Percentiles rank a stretch among this genome's conserved stretches.
phyloP scores from a whole-genome alignment of 1,140 invertebrate species.

The Drosophila kepulauana region DNA sequence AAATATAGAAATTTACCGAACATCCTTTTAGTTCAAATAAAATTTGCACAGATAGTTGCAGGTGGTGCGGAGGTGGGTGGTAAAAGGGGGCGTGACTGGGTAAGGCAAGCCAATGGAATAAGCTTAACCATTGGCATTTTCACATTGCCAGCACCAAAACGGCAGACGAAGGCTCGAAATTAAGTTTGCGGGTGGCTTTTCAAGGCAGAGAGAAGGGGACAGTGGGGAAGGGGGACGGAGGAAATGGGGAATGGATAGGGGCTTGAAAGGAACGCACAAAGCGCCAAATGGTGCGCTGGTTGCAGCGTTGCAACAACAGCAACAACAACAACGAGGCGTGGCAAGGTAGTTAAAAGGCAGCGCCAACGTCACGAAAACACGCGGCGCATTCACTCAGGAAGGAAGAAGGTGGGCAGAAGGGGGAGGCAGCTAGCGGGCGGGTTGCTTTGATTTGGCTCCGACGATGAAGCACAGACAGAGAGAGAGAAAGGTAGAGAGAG shows the following conservation, averaged over 20 bases:
- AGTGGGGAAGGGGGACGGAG: neutral
- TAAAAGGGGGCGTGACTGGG: neutral
- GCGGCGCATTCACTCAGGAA: constrained; percentile 60
- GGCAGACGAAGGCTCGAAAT: constrained; percentile 14
- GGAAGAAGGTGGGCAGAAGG: neutral
- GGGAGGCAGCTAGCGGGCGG: neutral
- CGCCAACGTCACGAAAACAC: constrained; percentile 32
- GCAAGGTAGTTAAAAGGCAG: constrained; percentile 39
- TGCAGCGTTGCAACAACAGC: constrained; percentile 60
- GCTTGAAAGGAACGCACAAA: constrained; percentile 47
- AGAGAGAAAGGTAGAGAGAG: neutral
- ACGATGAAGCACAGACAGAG: constrained; percentile 11
- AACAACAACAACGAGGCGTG: constrained; percentile 49
- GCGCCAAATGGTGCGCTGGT: constrained; percentile 68
- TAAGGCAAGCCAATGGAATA: neutral
- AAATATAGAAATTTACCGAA: no score
- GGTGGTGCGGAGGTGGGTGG: neutral
- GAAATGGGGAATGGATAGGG: neutral
- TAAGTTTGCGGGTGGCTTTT: constrained; percentile 11
- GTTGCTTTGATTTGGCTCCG: constrained; percentile 16
- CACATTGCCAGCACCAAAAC: constrained; percentile 4
- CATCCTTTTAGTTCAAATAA: no score
- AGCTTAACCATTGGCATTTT: constrained; percentile 27
- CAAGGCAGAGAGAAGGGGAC: neutral
- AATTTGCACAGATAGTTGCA: no score